Percentiles rank a stretch among this genome's conserved stretches.
phyloP scores from a whole-genome alignment of 2,797 vertebrate genomes.

The Hozukius guyotensis region DNA sequence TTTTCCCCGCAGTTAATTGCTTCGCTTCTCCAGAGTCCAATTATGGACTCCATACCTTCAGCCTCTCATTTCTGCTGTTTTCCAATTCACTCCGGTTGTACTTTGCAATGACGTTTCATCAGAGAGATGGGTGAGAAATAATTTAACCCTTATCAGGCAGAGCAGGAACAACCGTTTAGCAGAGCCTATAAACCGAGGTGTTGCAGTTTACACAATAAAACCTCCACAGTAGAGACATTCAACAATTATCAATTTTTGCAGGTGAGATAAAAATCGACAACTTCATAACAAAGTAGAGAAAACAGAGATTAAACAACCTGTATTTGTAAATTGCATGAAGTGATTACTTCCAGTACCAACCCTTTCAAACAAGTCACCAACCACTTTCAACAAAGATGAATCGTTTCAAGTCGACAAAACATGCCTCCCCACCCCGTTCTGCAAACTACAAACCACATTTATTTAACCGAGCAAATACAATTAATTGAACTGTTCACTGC shows the following conservation, averaged over 20 bases:
- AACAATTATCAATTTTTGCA: not conserved
- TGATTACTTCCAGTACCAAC: not conserved
- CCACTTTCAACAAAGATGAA: not conserved
- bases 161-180: slow-evolving; percentile 23
- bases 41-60: slow-evolving; percentile 55
- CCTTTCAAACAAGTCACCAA: not conserved
- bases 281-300: not conserved
- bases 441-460: not conserved
- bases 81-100: slow-evolving; percentile 26
- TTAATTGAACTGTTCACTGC: not conserved
- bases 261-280: not conserved
- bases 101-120: slow-evolving; percentile 20
- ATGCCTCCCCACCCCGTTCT: not conserved
- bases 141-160: slow-evolving; percentile 28
- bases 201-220: slow-evolving; percentile 26
- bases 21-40: slow-evolving; percentile 55
- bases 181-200: slow-evolving; percentile 12
- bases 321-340: not conserved
- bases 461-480: not conserved
- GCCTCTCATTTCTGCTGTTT: slow-evolving; percentile 35
- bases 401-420: not conserved
- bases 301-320: not conserved
- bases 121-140: slow-evolving; percentile 36
- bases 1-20: slow-evolving; percentile 42
- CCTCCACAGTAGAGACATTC: not conserved